Evolutionary conservation across 2,113 vertebrate species (phyloP).

Genomic region (Tenrec ecaudatus): DNA sequence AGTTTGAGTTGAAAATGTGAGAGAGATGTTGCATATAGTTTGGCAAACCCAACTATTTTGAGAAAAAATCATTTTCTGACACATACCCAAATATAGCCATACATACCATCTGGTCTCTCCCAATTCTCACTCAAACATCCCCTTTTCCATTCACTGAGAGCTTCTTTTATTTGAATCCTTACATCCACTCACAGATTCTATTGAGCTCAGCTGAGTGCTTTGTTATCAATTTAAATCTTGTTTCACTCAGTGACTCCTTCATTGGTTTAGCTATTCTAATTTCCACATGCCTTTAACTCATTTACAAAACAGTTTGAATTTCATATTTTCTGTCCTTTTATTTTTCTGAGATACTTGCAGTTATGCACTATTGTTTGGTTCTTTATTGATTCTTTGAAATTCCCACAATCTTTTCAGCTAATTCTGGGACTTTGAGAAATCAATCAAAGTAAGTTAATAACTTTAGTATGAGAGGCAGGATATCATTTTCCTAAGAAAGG

Average conservation of each 20-base stretch:
- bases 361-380: background rate
- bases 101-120: background rate
- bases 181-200: background rate
- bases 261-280: background rate
- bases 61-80: rapidly evolving
- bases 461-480: background rate
- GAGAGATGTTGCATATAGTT: rapidly evolving
- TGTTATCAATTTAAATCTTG: background rate
- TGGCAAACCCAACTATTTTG: background rate
- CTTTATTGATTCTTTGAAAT: background rate
- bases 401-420: no score
- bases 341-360: background rate
- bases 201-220: rapidly evolving
- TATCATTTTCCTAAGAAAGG: no score
- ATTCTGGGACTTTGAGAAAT: background rate
- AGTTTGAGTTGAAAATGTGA: no score
- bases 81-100: no score
- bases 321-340: background rate
- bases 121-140: rapidly evolving
- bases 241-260: background rate
- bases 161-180: rapidly evolving
- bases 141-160: no score
- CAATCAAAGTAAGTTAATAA: rapidly evolving
- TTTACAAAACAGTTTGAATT: no score
- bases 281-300: background rate